phyloP scores from a whole-genome alignment of 2,113 vertebrate genomes.

The Sceloporus undulatus region DNA sequence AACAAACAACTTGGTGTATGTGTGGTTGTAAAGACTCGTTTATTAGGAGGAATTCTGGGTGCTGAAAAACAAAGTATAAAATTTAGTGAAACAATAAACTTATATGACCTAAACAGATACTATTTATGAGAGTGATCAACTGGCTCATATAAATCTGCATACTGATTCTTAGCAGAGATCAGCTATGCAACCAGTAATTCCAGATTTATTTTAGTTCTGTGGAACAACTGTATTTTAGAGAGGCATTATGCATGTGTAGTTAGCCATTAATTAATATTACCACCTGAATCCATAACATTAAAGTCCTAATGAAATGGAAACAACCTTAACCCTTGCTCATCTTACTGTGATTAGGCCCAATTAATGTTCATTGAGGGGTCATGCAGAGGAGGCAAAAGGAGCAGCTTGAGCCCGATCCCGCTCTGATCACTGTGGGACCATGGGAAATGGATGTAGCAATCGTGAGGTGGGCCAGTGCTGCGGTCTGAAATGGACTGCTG shows the following conservation, averaged over 20 bases:
- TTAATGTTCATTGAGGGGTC: neutral
- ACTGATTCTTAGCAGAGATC: slow-evolving; percentile 25
- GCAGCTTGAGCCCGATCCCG: no score
- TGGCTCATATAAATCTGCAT: neutral
- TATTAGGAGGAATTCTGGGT: slow-evolving; percentile 93
- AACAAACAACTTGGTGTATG: slow-evolving; percentile 94
- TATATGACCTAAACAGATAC: neutral
- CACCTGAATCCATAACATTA: neutral
- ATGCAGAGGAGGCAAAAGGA: no score
- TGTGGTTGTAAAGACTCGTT: slow-evolving; percentile 95
- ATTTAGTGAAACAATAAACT: neutral
- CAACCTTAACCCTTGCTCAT: neutral
- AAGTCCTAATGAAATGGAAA: neutral
- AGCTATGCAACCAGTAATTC: neutral
- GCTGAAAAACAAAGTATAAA: slow-evolving; percentile 76
- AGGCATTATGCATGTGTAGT: no score
- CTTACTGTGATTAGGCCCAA: neutral
- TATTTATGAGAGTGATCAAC: neutral
- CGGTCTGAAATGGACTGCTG: no score
- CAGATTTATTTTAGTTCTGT: neutral
- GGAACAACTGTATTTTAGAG: neutral
- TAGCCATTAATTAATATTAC: neutral
- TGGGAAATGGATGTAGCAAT: no score
- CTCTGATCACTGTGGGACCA: no score
- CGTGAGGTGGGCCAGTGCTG: no score